Evolutionary conservation across 2,888 invertebrate genomes (phyloP).

Genomic region (Acronicta alni): DNA sequence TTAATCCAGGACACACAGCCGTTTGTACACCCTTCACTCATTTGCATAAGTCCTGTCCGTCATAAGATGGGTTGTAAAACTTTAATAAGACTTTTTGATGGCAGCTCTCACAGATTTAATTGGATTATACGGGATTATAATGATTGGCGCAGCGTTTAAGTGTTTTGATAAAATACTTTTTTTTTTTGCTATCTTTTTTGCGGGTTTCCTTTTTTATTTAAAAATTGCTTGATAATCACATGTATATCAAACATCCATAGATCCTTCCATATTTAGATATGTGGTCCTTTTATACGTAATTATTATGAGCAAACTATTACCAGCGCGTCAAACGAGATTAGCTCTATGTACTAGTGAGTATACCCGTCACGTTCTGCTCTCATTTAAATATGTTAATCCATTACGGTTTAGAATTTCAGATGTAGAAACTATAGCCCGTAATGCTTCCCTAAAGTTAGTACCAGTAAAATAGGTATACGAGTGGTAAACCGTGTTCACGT

Average conservation of each 20-base stretch:
- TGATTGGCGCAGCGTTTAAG: conserved; percentile 56
- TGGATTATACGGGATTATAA: conserved; percentile 69
- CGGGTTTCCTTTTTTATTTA: conserved; percentile 10
- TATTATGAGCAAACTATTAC: not conserved
- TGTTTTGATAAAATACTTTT: conserved; percentile 39
- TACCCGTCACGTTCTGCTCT: not conserved
- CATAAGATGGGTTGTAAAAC: conserved; percentile 82
- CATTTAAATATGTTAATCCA: conserved; percentile 38
- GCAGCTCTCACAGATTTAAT: conserved; percentile 74
- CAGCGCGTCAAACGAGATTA: not conserved
- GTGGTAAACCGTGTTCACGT: conserved; percentile 38
- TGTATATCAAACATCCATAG: too few species aligned
- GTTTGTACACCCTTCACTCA: conserved; percentile 80
- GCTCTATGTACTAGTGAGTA: not conserved
- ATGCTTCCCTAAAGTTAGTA: conserved; percentile 14
- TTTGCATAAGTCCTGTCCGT: conserved; percentile 85
- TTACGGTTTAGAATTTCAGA: conserved; percentile 36
- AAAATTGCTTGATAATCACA: too few species aligned
- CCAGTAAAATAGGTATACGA: conserved; percentile 39
- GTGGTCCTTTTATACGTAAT: not conserved
- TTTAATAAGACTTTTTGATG: conserved; percentile 80
- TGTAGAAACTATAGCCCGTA: conserved; percentile 36
- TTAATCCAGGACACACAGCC: conserved; percentile 76
- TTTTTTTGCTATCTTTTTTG: not conserved
- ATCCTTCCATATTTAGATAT: not conserved